Evolutionary conservation across 2,797 vertebrate genomes (phyloP).

Genomic region (Acipenser oxyrinchus): DNA sequence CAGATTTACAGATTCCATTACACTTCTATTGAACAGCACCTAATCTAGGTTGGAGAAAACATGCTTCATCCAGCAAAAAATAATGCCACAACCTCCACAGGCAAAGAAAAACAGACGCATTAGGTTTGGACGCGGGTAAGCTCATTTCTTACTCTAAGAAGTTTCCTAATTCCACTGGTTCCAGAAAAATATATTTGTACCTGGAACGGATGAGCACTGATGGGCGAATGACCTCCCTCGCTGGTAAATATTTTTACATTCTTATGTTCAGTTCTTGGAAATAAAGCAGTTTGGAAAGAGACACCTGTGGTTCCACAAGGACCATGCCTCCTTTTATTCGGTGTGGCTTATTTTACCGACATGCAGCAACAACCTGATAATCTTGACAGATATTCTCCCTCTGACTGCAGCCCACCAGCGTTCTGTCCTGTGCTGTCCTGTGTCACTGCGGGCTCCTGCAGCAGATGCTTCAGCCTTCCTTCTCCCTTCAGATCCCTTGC

Average conservation of each 20-base stretch:
- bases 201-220: too few species aligned
- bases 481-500: conserved; percentile 37
- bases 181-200: too few species aligned
- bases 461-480: conserved; percentile 40
- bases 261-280: too few species aligned
- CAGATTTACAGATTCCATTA: conserved; percentile 69
- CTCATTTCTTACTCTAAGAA: conserved; percentile 3
- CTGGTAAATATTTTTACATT: too few species aligned
- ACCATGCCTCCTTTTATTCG: too few species aligned
- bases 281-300: too few species aligned
- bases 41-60: conserved; percentile 46
- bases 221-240: too few species aligned
- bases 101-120: conserved; percentile 19
- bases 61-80: conserved; percentile 50
- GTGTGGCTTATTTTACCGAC: too few species aligned
- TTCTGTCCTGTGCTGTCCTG: neutral
- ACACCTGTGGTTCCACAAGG: too few species aligned
- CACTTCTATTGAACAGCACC: conserved; percentile 54
- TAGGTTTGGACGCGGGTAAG: neutral
- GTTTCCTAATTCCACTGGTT: neutral
- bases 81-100: conserved; percentile 35
- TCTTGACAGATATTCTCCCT: too few species aligned
- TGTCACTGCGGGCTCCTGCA: conserved; percentile 17
- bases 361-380: too few species aligned
- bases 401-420: too few species aligned